Evolutionary conservation across 2,888 invertebrate genomes (phyloP), one percentile per base, ranked within the genome.

Genomic region (Drosophila pegasa): DNA sequence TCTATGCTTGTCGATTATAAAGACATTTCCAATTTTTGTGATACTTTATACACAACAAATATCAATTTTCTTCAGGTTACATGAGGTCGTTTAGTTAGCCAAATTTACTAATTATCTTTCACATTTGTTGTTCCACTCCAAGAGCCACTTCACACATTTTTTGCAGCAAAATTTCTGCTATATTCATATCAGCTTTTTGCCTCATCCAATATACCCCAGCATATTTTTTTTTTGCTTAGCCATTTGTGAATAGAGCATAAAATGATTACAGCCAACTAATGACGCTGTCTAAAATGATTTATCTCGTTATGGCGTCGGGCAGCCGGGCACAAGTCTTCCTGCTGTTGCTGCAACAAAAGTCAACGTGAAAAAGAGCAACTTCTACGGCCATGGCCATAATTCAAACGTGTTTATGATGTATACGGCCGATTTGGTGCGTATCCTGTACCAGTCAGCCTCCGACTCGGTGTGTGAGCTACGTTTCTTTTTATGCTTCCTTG

Each of bases 281-380:
- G 90, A 89, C 80, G 89, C 89, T 87, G 81, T 88, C 86, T 86
- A 78, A 88, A 89, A 88, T 89, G 90, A 88, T 89, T 89, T 88
- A 88, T 88, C 88, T 88, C 81, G 89, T 84, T 77, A 80, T 78
- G 87, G 75, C 69, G 73, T 73, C 71, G 66, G 45, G 54, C 55
- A 69, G 78, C 57, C 68, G 64, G 65, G 48, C 57, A 48, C 48
- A 16, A 51, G 40, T 63, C 31, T 33, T 56, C 60, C n/a, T 51
- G 63, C n/a, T 60, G 55, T 59, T 78, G 72, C 52, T 68, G 79
- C 78, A 71, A 69, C 81, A 76, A 74, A 88, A 88, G 88, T 88
- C 87, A 79, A 79, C 71, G 70, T 78, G 78, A 80, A 83, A 78
- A 86, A 78, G 65, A 74, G 67, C 71, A 69, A 76, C 71, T 71